A percentile compares a stretch with the other conserved stretches of the same genome.
Conservation (phyloP, 2,113 vertebrate genomes). For the Sula dactylatra region DNA sequence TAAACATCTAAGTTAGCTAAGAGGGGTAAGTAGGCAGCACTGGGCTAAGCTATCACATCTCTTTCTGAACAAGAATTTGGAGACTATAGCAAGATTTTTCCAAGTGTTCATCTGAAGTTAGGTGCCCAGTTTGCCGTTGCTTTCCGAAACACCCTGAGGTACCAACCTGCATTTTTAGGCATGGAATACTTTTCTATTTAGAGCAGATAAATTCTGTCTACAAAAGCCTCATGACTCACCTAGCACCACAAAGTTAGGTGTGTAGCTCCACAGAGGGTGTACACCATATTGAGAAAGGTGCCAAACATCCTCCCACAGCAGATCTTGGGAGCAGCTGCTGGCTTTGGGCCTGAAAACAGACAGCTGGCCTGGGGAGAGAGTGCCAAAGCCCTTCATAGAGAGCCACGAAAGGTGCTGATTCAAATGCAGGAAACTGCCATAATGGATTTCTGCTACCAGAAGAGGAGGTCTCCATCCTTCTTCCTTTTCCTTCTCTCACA, state of each 20-base stretch:
- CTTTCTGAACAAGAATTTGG: neutral
- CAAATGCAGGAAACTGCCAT: neutral
- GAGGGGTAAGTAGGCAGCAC: neutral
- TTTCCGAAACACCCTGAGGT: neutral
- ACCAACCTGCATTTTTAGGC: neutral
- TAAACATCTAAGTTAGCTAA: neutral
- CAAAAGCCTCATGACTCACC: neutral
- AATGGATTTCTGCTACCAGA: neutral
- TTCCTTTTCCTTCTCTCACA: neutral
- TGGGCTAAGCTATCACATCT: neutral
- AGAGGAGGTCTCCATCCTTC: neutral
- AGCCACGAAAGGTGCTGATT: neutral
- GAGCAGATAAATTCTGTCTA: neutral
- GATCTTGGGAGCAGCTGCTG: neutral
- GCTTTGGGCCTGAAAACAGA: neutral
- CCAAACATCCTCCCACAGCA: neutral
- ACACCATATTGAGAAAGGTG: neutral
- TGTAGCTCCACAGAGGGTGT: fast-evolving
- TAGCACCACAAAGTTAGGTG: neutral
- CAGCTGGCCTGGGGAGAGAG: neutral
- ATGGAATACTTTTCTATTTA: neutral
- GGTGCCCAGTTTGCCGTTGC: neutral
- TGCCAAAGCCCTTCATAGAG: neutral
- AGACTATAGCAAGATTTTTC: neutral
- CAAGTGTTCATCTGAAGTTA: neutral